Evolutionary conservation across 2,888 invertebrate species (phyloP).

Genomic region (Acheta domesticus): DNA sequence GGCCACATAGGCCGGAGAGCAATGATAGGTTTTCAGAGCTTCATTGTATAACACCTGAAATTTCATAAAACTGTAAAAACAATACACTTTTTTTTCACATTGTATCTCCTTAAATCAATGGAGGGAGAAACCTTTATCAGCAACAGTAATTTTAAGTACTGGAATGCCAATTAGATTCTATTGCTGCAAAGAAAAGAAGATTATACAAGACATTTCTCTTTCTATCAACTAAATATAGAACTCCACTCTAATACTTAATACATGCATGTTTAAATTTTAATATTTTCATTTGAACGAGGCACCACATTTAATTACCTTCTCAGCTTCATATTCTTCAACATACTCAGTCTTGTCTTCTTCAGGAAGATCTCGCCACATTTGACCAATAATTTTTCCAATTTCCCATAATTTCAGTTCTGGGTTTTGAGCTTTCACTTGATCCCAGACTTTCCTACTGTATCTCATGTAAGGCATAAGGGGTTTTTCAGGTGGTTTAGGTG

Average conservation of each 20-base stretch:
- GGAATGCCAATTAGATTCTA: too few species aligned
- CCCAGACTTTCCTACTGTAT: slow-evolving; percentile 96
- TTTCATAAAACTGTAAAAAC: slow-evolving; percentile 33
- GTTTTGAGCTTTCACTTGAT: slow-evolving; percentile 90
- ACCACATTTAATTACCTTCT: slow-evolving; percentile 64
- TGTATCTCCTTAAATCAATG: neutral
- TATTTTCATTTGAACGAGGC: slow-evolving; percentile 21
- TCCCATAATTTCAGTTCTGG: slow-evolving; percentile 97
- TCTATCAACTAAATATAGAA: too few species aligned
- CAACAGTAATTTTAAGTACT: neutral
- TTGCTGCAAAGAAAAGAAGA: too few species aligned
- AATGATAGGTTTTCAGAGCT: slow-evolving; percentile 89
- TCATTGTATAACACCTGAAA: slow-evolving; percentile 86
- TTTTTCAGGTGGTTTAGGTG: slow-evolving; percentile 97
- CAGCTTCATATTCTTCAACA: slow-evolving; percentile 92
- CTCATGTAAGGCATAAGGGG: slow-evolving; percentile 99
- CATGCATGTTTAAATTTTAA: neutral
- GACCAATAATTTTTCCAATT: slow-evolving; percentile 95
- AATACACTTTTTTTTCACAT: too few species aligned
- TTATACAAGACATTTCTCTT: too few species aligned
- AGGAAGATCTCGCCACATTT: slow-evolving; percentile 94
- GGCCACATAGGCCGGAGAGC: slow-evolving; percentile 89
- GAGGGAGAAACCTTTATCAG: neutral
- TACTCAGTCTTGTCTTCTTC: slow-evolving; percentile 90
- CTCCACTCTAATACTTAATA: too few species aligned